These are phyloP conservation scores for Atherix ibis DNA, from an alignment of 2,888 invertebrate species.

Conservation along the genomic window DNA sequence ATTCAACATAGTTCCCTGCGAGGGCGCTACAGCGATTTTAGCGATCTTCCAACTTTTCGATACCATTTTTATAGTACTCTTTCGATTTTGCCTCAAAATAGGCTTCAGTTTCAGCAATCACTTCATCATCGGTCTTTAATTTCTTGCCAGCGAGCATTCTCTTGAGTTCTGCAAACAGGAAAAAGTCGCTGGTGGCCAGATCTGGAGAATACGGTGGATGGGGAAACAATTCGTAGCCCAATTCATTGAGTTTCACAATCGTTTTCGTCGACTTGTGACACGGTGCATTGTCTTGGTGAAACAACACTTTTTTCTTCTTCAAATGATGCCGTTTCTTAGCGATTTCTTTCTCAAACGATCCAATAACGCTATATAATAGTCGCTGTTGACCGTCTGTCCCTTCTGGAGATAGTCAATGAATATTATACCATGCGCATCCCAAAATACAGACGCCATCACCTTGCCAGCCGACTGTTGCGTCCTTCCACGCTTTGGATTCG, in stretches of 20 bases:
- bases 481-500: conserved; percentile 15
- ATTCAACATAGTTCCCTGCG: conserved; percentile 2
- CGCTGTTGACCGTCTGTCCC: conserved; percentile 17
- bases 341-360: conserved; percentile 5
- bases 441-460: conserved; percentile 9
- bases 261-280: background rate
- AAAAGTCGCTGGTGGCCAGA: background rate
- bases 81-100: conserved; percentile 1
- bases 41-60: conserved; percentile 1
- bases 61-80: background rate
- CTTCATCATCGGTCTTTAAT: background rate
- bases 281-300: conserved; percentile 4
- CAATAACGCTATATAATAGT: conserved; percentile 11
- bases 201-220: conserved; percentile 1
- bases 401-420: conserved; percentile 20
- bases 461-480: conserved; percentile 16
- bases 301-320: conserved; percentile 1
- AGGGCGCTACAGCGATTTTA: background rate
- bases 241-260: conserved; percentile 1
- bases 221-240: conserved; percentile 2
- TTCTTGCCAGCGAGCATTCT: conserved; percentile 1
- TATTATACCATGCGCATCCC: conserved; percentile 19
- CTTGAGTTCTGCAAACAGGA: conserved; percentile 1
- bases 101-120: conserved; percentile 1
- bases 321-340: conserved; percentile 2